phyloP scores from a whole-genome alignment of 1,140 invertebrate species.

The Psix sp. region DNA sequence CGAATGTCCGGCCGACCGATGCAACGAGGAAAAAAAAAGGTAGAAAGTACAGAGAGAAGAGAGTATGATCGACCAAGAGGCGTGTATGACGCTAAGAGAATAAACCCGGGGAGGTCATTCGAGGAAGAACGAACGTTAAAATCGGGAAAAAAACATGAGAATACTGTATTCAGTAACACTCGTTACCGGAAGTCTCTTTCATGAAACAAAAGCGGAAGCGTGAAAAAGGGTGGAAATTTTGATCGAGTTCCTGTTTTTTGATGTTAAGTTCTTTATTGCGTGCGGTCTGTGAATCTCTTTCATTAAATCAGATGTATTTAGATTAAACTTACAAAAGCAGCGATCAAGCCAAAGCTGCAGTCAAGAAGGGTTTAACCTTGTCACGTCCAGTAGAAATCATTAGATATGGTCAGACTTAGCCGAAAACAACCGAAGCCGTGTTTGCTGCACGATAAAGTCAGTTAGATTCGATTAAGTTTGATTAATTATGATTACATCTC shows the following conservation, averaged over 20 bases:
- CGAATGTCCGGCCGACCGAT: conserved; percentile 49
- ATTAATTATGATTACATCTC: conserved; percentile 29
- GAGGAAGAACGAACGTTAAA: too few species aligned
- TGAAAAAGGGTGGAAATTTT: conserved; percentile 3
- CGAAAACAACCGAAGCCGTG: conserved; percentile 2
- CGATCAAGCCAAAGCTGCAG: neutral
- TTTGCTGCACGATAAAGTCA: conserved; percentile 2
- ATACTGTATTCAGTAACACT: conserved; percentile 20
- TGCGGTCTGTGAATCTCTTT: too few species aligned
- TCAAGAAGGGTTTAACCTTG: conserved; percentile 5
- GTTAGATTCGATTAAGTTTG: conserved; percentile 24
- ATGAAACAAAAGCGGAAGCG: conserved; percentile 6
- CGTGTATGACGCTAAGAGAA: conserved; percentile 12
- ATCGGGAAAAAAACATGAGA: neutral
- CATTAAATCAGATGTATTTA: conserved; percentile 15
- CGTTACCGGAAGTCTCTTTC: conserved; percentile 24
- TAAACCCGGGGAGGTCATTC: conserved; percentile 9
- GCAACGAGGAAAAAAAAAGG: conserved; percentile 24
- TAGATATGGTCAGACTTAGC: conserved; percentile 26
- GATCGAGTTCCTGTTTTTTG: conserved; percentile 10
- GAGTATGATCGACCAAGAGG: conserved; percentile 29
- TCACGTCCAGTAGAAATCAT: conserved; percentile 8
- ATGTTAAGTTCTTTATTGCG: too few species aligned
- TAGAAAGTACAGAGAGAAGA: conserved; percentile 36
- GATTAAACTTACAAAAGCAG: conserved; percentile 6